Evolutionary conservation across 2,113 vertebrate species (phyloP).

Genomic region (Rhinogobius similis): DNA sequence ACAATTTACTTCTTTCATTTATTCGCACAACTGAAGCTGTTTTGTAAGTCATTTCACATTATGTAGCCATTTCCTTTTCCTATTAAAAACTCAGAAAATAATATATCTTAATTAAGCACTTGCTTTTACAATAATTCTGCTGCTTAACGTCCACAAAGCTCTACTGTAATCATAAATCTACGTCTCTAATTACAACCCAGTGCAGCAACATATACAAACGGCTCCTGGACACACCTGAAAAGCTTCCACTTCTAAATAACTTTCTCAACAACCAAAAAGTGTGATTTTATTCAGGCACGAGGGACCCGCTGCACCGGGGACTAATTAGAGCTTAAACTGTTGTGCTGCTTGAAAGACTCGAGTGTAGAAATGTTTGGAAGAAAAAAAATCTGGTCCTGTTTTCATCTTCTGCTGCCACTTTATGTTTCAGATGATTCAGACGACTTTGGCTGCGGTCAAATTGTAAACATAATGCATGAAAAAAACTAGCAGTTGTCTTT

Average conservation of each 20-base stretch:
- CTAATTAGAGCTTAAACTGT: slow-evolving; percentile 30
- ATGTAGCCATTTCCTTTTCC: background rate
- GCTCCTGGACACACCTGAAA: background rate
- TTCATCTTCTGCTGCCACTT: background rate
- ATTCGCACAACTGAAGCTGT: background rate
- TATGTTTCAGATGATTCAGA: background rate
- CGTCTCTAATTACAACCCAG: background rate
- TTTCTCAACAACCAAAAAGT: slow-evolving; percentile 9
- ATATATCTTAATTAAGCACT: too few relatives aligned
- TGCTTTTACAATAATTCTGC: too few relatives aligned
- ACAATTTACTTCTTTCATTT: too few relatives aligned
- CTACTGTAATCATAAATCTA: too few relatives aligned
- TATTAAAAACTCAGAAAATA: too few relatives aligned
- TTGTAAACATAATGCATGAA: background rate
- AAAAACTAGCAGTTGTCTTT: too few relatives aligned
- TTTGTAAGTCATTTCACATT: background rate
- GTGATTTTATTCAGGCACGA: slow-evolving; percentile 16
- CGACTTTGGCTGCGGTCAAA: background rate
- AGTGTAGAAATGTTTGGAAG: background rate
- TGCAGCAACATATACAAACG: background rate
- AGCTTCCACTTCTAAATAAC: slow-evolving; percentile 1
- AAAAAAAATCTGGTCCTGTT: background rate
- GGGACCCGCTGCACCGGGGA: slow-evolving; percentile 10
- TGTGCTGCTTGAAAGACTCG: too few relatives aligned
- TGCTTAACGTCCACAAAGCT: too few relatives aligned